phyloP scores from a whole-genome alignment of 2,113 vertebrate species.

The Psittacus erithacus region DNA sequence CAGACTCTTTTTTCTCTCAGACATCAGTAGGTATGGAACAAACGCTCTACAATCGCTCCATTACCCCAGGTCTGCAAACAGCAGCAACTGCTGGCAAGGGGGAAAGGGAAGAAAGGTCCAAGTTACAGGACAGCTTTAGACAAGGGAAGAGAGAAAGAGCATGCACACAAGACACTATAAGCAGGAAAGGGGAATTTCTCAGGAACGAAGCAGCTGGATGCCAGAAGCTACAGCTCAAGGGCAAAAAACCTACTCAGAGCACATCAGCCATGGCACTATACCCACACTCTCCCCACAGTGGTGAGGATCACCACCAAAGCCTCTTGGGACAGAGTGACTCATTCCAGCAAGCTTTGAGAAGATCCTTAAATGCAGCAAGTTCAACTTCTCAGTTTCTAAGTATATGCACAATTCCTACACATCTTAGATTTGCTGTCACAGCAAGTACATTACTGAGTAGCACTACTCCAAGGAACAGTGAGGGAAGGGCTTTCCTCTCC shows the following conservation, averaged over 20 bases:
- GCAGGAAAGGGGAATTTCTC: not conserved
- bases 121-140: not conserved
- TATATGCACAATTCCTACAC: not conserved
- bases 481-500: not conserved
- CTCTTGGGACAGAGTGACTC: not conserved
- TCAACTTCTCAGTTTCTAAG: constrained; percentile 4
- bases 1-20: constrained; percentile 9
- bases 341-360: not conserved
- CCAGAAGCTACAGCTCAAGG: not conserved
- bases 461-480: accelerated
- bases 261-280: not conserved
- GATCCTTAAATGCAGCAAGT: not conserved
- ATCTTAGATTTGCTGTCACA: not conserved
- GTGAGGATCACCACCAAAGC: not conserved
- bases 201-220: not conserved
- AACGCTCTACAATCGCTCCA: not conserved
- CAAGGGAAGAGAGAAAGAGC: not conserved
- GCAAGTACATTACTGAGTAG: not conserved
- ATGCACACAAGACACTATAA: not conserved
- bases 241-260: not conserved
- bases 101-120: not conserved
- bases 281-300: accelerated
- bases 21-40: constrained; percentile 31
- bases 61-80: constrained; percentile 7
- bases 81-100: not conserved